phyloP scores from a whole-genome alignment of 2,888 invertebrate species.

The Limnephilus marmoratus region DNA sequence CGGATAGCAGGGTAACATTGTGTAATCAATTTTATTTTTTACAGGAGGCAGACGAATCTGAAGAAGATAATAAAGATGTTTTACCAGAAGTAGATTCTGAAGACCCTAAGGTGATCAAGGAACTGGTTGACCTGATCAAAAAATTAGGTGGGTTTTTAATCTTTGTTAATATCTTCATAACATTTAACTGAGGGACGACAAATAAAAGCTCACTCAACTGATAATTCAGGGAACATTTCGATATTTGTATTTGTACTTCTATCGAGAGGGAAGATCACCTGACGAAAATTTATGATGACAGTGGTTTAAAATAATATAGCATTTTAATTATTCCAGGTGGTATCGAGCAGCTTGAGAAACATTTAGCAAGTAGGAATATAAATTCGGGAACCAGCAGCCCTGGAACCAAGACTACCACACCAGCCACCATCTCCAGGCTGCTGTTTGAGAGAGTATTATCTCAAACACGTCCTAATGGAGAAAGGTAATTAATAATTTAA shows the following conservation, averaged over 20 bases:
- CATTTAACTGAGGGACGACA: background rate
- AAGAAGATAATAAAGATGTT: constrained; percentile 74
- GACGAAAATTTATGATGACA: background rate
- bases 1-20: too few species aligned
- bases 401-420: constrained; percentile 76
- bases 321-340: constrained; percentile 78
- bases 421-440: constrained; percentile 84
- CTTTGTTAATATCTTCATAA: background rate
- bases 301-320: background rate
- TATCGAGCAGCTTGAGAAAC: constrained; percentile 90
- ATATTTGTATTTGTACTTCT: too few species aligned
- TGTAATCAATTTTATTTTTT: constrained; percentile 57
- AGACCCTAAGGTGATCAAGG: constrained; percentile 88
- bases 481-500: constrained; percentile 54
- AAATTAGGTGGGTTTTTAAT: constrained; percentile 82
- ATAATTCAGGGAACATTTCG: too few species aligned
- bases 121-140: constrained; percentile 88
- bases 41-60: constrained; percentile 76
- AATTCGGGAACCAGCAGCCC: constrained; percentile 71
- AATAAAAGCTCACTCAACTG: too few species aligned
- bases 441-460: constrained; percentile 86
- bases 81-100: constrained; percentile 74
- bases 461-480: constrained; percentile 70
- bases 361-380: constrained; percentile 73
- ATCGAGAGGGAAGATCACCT: background rate